phyloP scores from a whole-genome alignment of 1,140 invertebrate species.

The Ooceraea biroi region DNA sequence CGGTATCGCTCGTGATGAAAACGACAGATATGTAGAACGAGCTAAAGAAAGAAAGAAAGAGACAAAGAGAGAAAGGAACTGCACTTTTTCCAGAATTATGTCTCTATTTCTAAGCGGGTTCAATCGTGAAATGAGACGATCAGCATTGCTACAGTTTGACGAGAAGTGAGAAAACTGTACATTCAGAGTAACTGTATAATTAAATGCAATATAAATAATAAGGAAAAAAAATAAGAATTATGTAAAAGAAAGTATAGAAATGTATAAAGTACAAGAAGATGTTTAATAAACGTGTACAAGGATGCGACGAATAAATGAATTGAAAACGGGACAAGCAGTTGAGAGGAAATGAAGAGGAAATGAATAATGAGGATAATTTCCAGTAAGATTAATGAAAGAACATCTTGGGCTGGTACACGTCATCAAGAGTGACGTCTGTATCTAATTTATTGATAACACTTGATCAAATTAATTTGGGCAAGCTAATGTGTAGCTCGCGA shows the following conservation, averaged over 20 bases:
- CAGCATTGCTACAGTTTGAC: background rate
- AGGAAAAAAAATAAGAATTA: background rate
- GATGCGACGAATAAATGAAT: background rate
- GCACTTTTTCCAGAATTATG: constrained; percentile 1
- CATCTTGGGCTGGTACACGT: background rate
- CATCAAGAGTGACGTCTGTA: background rate
- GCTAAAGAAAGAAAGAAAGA: background rate
- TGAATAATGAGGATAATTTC: background rate
- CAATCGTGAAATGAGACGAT: background rate
- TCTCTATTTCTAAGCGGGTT: background rate
- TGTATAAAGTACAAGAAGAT: no score
- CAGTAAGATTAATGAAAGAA: background rate
- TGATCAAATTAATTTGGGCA: constrained; percentile 7
- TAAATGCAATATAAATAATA: constrained; percentile 18
- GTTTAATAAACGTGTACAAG: background rate
- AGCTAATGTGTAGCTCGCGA: background rate
- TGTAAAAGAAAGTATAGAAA: background rate
- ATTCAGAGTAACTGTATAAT: no score
- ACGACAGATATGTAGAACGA: background rate
- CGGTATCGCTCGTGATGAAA: constrained; percentile 18
- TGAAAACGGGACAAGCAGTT: background rate
- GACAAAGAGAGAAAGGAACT: background rate
- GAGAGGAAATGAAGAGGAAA: background rate
- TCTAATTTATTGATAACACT: background rate
- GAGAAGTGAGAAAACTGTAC: no score